Evolutionary conservation across 2,888 invertebrate genomes (phyloP).

Genomic region (Deilephila porcellus): DNA sequence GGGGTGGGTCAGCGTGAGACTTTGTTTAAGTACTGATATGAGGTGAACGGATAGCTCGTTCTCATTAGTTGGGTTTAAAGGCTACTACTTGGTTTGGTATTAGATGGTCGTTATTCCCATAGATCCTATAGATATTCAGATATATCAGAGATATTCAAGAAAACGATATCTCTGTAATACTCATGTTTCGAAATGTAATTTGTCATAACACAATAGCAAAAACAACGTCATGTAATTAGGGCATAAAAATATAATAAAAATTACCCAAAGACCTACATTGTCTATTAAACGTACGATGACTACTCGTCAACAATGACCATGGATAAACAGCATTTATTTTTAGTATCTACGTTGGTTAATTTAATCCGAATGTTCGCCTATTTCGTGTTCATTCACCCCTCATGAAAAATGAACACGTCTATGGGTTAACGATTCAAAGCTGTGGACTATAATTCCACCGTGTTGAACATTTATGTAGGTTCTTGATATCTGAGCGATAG

Average conservation of each 20-base stretch:
- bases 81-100: too few species aligned
- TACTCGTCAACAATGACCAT: neutral
- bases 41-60: too few species aligned
- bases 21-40: too few species aligned
- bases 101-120: too few species aligned
- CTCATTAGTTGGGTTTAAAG: too few species aligned
- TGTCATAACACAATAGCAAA: too few species aligned
- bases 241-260: neutral
- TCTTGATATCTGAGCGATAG: neutral
- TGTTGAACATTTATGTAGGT: neutral
- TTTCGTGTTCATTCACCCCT: conserved; percentile 27
- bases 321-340: conserved; percentile 15
- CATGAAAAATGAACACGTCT: conserved; percentile 24
- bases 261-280: neutral
- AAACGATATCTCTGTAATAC: too few species aligned
- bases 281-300: neutral
- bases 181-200: too few species aligned
- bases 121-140: too few species aligned
- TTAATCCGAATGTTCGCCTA: conserved; percentile 20
- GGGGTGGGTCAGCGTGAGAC: too few species aligned
- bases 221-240: too few species aligned
- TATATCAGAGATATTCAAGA: too few species aligned
- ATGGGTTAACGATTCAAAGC: conserved; percentile 33
- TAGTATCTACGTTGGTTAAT: conserved; percentile 16
- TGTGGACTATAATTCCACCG: neutral